Evolutionary conservation across 2,797 vertebrate species (phyloP), one percentile per base, ranked within the genome.

Genomic region (Microctenopoma stevenorrisi): DNA sequence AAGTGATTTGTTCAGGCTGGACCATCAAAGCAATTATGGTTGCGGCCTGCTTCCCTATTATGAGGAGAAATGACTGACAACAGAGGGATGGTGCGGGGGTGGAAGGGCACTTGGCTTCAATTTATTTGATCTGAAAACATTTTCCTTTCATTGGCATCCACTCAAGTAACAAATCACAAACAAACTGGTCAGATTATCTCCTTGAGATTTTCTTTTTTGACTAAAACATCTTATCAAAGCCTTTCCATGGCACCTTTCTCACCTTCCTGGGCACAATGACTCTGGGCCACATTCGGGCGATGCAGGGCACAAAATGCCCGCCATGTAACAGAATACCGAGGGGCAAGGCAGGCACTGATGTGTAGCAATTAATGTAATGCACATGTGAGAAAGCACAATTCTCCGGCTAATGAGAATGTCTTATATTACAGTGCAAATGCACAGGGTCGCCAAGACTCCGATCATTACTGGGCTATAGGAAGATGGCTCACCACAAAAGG

Each of bases 1-100:
- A 97, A 98, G 96, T 98, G 96, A 96, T 98, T 97, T 96, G 95
- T 94, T 97, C 95, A 96, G 96, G 94, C 95, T 91, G 94, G 96
- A 96, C 96, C 95, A 98, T 98, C 96, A 97, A 96, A 97, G 97
- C 97, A 97, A 98, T 98, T 96, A 98, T 94, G 95, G 95, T 93
- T 96, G 94, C 92, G 94, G 95, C 94, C 95, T 94, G 93, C 94
- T 96, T 96, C 92, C 92, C 94, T 95, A 96, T 96, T 96, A 97
- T 96, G 94, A 97, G 94, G 87, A 91, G 92, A 95, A 94, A 97
- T 96, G 96, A 98, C 95, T 97, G 97, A 98, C 96, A 98, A 96
- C 94, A 93, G 92, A 81, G 79, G 76, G 89, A 90, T 67, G 78
- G 85, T 83, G 86, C 7, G 74, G 74, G 86, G 87, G 86, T 84